Base-by-base conservation (phyloP, 2,888 invertebrate genomes). In the Acleris literana region DNA sequence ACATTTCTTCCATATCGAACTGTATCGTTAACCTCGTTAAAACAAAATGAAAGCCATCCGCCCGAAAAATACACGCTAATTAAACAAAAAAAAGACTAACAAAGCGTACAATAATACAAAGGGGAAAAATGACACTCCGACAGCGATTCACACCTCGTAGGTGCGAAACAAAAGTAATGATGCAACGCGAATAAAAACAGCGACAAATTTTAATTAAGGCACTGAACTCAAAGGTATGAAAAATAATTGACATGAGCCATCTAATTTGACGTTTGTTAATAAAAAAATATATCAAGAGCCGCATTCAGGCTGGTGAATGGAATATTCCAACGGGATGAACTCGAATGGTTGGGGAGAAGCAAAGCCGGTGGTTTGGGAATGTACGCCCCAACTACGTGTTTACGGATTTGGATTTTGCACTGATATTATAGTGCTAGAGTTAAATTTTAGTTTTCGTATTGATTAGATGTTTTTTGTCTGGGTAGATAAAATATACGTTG, bases 151-250 rank as follows among this genome's bases (percentile, higher is more conserved):
- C 92, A 92, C 92, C 88, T 92, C 87, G 82, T 82, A 89, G 87
- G 89, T 91, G 90, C 82, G 83, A 87, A 88, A 87, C 84, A 89
- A 88, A 89, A 87, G 81, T 76, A 76, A 78, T 77, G 78, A 80
- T 76, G 78, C 79, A 79, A 76, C 70, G 70, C 74, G 76, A 78
- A 77, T 80, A 83, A 71, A 71, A 71, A 71, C 76, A 80, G 84
- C 90, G 89, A 87, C 81, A 89, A 87, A 87, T 88, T 91, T 91
- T 91, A 92, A 92, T 92, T 90, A 92, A 87, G 81, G 82, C 80
- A 87, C 88, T 87, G 87, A 81, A 83, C 77, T 78, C 80, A 77
- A 79, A 79, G 80, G 74, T 79, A 84, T 17, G 66, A 76, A 76
- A 78, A 80, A 84, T 85, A 86, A 88, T 85, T 87, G 85, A 79